Evolutionary conservation across 2,888 invertebrate genomes (phyloP).

Genomic region (Stramonita haemastoma): DNA sequence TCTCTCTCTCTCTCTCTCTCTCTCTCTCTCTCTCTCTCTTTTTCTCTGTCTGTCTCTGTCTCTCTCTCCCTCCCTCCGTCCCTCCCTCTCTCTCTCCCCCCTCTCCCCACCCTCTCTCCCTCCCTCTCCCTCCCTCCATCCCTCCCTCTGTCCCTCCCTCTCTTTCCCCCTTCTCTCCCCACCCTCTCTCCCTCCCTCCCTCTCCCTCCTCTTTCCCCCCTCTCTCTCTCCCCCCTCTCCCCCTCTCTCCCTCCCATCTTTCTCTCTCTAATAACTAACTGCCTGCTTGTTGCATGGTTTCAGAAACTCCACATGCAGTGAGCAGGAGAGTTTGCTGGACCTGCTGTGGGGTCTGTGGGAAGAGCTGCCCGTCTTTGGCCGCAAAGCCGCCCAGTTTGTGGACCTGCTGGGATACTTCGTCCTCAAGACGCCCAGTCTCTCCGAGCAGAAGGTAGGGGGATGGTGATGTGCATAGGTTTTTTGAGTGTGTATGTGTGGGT

Average conservation of each 20-base stretch:
- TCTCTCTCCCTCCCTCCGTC: not conserved
- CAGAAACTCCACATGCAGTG: constrained; percentile 87
- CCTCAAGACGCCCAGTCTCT: constrained; percentile 83
- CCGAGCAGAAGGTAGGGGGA: constrained; percentile 68
- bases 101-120: not conserved
- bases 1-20: not conserved
- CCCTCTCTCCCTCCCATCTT: no score
- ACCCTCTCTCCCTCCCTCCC: constrained; percentile 17
- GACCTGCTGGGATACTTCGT: constrained; percentile 97
- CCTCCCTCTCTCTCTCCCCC: not conserved
- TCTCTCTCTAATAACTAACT: no score
- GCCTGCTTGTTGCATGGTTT: constrained; percentile 79
- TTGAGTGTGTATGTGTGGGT: no score
- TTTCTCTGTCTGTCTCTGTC: not conserved
- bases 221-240: no score
- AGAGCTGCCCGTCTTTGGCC: constrained; percentile 91
- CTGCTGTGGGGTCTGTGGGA: constrained; percentile 95
- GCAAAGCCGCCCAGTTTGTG: constrained; percentile 97
- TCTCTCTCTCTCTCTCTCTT: not conserved
- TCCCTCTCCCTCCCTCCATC: no score
- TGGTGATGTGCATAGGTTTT: no score
- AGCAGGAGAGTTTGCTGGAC: constrained; percentile 88
- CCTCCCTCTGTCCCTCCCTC: not conserved
- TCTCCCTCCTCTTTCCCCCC: constrained; percentile 8
- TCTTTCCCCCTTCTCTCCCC: not conserved